phyloP scores from a whole-genome alignment of 2,113 vertebrate genomes.

The Hippocampus comes region DNA sequence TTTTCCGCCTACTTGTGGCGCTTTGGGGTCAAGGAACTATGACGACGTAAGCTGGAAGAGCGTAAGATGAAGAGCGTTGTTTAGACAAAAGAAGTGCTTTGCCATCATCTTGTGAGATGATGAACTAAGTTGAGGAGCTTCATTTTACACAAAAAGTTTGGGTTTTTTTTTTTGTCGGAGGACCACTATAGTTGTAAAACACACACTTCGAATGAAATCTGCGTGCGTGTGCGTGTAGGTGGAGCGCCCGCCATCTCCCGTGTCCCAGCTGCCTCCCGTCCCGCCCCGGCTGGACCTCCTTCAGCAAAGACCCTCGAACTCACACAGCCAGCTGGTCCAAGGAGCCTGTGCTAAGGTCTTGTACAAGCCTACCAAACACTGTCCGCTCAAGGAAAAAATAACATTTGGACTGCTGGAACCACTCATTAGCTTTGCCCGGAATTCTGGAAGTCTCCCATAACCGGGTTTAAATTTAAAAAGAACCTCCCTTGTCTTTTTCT shows the following conservation, averaged over 20 bases:
- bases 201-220: neutral
- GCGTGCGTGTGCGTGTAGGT: slow-evolving; percentile 68
- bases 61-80: no score
- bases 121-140: no score
- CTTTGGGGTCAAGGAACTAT: neutral
- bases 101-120: no score
- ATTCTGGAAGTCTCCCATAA: neutral
- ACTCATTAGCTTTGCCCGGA: neutral
- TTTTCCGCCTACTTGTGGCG: neutral
- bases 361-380: slow-evolving; percentile 71
- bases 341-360: slow-evolving; percentile 80
- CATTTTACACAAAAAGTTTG: no score
- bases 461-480: neutral
- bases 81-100: no score
- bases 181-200: neutral
- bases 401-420: neutral
- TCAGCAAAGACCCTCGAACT: slow-evolving; percentile 77
- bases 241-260: slow-evolving; percentile 88
- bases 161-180: neutral
- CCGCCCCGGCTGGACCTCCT: slow-evolving; percentile 90
- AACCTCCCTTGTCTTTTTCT: neutral
- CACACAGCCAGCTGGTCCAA: slow-evolving; percentile 74
- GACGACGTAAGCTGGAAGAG: no score
- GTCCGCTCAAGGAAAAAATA: neutral
- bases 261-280: slow-evolving; percentile 88